phyloP scores from a whole-genome alignment of 2,113 vertebrate species.

The Grammomys dolichurus region DNA sequence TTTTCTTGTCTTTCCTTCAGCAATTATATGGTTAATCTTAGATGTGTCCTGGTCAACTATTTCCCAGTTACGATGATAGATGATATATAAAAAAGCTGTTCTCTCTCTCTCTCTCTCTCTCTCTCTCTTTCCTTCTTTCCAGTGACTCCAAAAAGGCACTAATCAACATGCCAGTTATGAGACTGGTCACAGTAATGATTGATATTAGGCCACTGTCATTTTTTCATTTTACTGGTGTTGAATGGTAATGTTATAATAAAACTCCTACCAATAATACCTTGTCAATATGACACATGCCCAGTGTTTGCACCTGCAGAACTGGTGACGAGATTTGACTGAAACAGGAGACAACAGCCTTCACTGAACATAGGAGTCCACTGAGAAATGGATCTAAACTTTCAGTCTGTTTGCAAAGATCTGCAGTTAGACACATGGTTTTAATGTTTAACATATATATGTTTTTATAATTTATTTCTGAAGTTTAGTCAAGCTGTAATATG shows the following conservation, averaged over 20 bases:
- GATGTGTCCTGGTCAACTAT: neutral
- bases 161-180: neutral
- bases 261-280: neutral
- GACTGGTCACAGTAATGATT: neutral
- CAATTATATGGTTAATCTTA: neutral
- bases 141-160: neutral
- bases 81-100: neutral
- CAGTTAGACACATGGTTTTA: neutral
- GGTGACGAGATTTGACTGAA: neutral
- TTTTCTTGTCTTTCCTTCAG: neutral
- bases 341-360: neutral
- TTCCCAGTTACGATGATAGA: neutral
- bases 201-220: neutral
- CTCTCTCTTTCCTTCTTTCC: neutral
- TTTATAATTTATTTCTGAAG: neutral
- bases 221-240: neutral
- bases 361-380: neutral
- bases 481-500: neutral
- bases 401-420: neutral
- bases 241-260: neutral
- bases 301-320: fast-evolving
- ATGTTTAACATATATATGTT: neutral
- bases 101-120: no score
- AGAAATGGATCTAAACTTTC: neutral
- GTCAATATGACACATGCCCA: neutral